Evolutionary conservation across 2,797 vertebrate genomes (phyloP).

Genomic region (Sciurus vulgaris): DNA sequence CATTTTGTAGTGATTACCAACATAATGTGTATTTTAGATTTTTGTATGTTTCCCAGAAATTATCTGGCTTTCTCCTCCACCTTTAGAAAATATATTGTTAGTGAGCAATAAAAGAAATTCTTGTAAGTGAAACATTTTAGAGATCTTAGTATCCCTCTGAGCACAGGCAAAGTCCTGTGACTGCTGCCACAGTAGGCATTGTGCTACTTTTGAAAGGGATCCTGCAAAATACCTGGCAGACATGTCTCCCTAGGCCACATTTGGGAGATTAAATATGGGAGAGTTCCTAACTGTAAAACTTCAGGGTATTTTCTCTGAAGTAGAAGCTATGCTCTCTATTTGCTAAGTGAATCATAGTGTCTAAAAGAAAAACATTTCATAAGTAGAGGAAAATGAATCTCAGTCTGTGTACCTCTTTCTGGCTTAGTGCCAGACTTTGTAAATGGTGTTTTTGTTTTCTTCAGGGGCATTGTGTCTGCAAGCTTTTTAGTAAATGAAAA

Average conservation of each 20-base stretch:
- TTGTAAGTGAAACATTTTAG: not conserved
- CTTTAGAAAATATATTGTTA: not conserved
- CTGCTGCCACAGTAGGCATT: accelerated
- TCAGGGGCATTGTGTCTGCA: not conserved
- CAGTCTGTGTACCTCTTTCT: not conserved
- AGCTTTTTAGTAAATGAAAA: not conserved
- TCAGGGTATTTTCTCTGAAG: not conserved
- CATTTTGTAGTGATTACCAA: not conserved
- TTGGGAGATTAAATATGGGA: not conserved
- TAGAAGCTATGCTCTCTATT: not conserved
- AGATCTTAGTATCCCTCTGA: not conserved
- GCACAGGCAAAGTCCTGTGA: not conserved
- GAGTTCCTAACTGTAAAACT: not conserved
- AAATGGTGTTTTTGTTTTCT: not conserved
- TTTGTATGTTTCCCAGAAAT: not conserved
- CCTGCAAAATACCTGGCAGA: not conserved
- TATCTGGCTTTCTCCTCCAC: not conserved
- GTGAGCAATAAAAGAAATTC: not conserved
- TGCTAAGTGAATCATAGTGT: not conserved
- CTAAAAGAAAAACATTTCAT: not conserved
- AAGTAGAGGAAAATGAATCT: not conserved
- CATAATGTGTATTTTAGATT: not conserved
- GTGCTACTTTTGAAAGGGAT: not conserved
- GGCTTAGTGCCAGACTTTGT: not conserved
- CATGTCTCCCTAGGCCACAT: not conserved